Percentiles rank a stretch among this genome's conserved stretches.
Conservation (phyloP, 2,113 vertebrate species). For the Heterochromis multidens region DNA sequence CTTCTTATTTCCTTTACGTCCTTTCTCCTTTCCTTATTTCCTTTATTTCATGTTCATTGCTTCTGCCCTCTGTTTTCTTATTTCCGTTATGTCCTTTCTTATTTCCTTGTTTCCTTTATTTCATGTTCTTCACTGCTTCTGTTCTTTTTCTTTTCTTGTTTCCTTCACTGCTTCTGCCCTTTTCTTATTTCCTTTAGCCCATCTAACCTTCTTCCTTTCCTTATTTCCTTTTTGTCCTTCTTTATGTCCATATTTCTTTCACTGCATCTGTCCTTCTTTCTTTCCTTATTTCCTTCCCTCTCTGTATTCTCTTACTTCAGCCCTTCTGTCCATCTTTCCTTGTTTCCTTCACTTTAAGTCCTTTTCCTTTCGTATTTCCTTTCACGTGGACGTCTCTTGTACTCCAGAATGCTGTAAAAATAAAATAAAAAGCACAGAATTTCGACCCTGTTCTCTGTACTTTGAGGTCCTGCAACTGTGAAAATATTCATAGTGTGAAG, state of each 20-base stretch:
- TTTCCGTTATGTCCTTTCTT: not conserved
- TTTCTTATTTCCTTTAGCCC: not conserved
- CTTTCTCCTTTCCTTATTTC: too few species aligned
- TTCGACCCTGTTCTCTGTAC: too few species aligned
- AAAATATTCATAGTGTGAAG: too few species aligned
- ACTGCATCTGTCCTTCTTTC: too few species aligned
- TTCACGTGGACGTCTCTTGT: too few species aligned
- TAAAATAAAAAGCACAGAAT: too few species aligned
- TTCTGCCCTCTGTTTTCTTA: not conserved
- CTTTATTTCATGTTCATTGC: too few species aligned
- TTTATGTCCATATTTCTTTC: not conserved
- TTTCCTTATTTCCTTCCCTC: not conserved
- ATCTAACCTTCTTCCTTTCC: not conserved
- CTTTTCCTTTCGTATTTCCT: too few species aligned
- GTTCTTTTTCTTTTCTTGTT: not conserved
- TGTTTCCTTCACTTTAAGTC: not conserved
- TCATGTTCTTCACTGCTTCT: not conserved
- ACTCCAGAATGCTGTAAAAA: too few species aligned
- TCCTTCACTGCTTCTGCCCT: not conserved
- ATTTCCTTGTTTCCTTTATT: not conserved
- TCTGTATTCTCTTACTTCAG: not conserved
- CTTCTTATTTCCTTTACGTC: too few species aligned
- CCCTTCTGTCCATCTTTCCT: not conserved
- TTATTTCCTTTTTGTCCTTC: not conserved
- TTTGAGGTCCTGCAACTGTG: too few species aligned